Conservation (phyloP, 2,888 invertebrate species). For the Hedychridium roseum region DNA sequence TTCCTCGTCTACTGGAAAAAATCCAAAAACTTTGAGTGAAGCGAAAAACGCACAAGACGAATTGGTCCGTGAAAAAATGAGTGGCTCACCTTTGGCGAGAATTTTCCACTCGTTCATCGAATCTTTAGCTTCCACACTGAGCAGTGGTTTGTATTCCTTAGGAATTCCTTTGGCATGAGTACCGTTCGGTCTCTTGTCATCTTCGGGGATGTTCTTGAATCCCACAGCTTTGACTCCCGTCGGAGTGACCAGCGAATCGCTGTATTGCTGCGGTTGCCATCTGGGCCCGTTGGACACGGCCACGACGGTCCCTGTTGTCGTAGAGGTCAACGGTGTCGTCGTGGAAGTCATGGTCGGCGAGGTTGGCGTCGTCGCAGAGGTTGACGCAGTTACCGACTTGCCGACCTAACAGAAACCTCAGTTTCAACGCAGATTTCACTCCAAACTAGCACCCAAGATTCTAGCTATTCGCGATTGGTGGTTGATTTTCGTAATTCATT, state of each 20-base stretch:
- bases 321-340: too few species aligned
- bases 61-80: not conserved
- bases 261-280: slow-evolving; percentile 53
- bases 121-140: slow-evolving; percentile 50
- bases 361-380: too few species aligned
- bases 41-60: not conserved
- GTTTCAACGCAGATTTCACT: too few species aligned
- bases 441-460: too few species aligned
- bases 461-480: too few species aligned
- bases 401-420: too few species aligned
- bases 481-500: too few species aligned
- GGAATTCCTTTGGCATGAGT: slow-evolving; percentile 51
- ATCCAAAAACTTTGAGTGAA: slow-evolving; percentile 1
- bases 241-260: slow-evolving; percentile 41
- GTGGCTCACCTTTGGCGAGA: slow-evolving; percentile 52
- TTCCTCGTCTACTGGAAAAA: slow-evolving; percentile 56
- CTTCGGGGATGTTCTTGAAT: slow-evolving; percentile 52
- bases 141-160: slow-evolving; percentile 59
- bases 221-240: slow-evolving; percentile 50
- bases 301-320: too few species aligned
- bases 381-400: too few species aligned
- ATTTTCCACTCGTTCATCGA: slow-evolving; percentile 52
- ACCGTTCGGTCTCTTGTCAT: slow-evolving; percentile 60
- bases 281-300: too few species aligned
- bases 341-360: too few species aligned